Percentiles rank a stretch among this genome's conserved stretches.
Evolutionary conservation across 2,113 vertebrate species (phyloP).

Genomic region (Pseudorasbora parva): DNA sequence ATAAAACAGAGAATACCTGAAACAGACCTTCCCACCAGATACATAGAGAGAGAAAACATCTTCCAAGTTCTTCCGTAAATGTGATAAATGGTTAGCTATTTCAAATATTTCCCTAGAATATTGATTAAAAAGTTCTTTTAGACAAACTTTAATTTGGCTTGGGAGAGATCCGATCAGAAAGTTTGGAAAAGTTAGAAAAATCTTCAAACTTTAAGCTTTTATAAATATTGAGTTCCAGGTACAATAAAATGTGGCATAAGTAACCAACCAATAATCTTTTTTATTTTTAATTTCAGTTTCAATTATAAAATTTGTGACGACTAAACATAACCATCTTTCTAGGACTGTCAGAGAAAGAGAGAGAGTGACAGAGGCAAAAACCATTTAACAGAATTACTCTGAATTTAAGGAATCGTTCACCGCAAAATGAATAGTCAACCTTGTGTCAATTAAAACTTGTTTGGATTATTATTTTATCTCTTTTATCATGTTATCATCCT

Average conservation of each 20-base stretch:
- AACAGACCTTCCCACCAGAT: too few species aligned
- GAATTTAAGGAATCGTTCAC: too few species aligned
- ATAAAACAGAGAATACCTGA: neutral
- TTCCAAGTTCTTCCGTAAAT: neutral
- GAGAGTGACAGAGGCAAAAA: too few species aligned
- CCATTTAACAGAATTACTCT: neutral
- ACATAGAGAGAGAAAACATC: neutral
- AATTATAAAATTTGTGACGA: neutral
- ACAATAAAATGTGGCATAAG: neutral
- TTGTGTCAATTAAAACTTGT: neutral
- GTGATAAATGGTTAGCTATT: neutral
- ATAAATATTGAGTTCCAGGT: neutral
- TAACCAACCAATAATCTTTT: neutral
- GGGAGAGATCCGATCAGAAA: too few species aligned
- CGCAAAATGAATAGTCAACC: neutral
- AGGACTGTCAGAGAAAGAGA: too few species aligned
- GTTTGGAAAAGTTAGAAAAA: too few species aligned
- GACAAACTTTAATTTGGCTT: too few species aligned
- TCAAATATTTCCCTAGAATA: neutral
- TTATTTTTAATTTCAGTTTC: too few species aligned
- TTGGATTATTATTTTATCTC: neutral
- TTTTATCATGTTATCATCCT: too few species aligned
- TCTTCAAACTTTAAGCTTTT: too few species aligned
- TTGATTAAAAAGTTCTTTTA: too few species aligned
- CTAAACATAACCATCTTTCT: neutral